Base-by-base conservation (phyloP, 2,888 invertebrate genomes). In the Mythimna lalbum region DNA sequence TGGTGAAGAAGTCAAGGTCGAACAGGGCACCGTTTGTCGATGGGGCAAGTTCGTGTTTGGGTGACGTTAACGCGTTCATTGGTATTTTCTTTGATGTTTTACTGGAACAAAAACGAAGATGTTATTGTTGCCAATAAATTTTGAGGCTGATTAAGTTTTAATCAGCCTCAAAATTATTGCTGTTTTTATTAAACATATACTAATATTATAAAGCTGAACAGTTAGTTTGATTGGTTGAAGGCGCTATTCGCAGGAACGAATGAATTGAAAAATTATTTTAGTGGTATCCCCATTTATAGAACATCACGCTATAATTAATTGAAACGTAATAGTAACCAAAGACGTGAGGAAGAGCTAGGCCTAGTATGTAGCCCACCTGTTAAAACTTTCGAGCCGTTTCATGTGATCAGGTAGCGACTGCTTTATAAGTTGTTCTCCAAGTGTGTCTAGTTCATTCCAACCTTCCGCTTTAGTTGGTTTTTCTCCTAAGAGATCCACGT, bases 391-490 rank as follows among this genome's bases (percentile, higher is more conserved):
- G 59, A 92, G 76, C 55, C 93, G 85, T 85, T 91, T 92, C 56
- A 94, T 90, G 88, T 95, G 92, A 27, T 94, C 92, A 2, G 96
- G 97, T 72, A 98, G 91, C 75, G 97, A 97, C 89, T 97, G 97
- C 88, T 98, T 97, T 68, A 99, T 94, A 61, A 99, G 95, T 85
- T 97, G 97, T 90, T 98, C 98, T 49, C 98, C 98, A n/a, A 99
- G 94, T 43, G 97, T 97, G 91, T 99, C 98, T 76, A 98, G 91
- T 87, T 98, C 98, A 87, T 98, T 97, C 90, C 98, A 95, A 12
- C 97, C 98, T 85, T 94, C 95, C 2, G 80, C 81, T 85, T 92
- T 93, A 66, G 72, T 89, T 67, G 85, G 65, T 79, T 92, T 93
- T 10, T 91, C 91, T 19, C 87, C 89, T 79, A 93, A 76, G 21